Percentiles rank a stretch among this genome's conserved stretches.
These are phyloP conservation scores for Eurypyga helias DNA, from an alignment of 2,113 vertebrate genomes.

Conservation along the genomic window DNA sequence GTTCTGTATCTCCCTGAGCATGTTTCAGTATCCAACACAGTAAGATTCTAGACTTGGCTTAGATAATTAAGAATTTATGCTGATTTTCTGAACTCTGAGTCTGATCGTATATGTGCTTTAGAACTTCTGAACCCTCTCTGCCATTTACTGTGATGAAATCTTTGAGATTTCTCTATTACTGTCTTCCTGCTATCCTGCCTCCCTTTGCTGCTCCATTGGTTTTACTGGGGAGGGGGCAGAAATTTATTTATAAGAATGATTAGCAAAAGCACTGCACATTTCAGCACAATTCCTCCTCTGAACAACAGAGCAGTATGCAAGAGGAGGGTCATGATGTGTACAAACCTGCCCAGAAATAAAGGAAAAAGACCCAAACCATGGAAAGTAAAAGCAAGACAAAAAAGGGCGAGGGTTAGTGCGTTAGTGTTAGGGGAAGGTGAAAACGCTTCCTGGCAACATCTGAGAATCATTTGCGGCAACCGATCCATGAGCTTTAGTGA, in stretches of 20 bases:
- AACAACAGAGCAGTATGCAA: background rate
- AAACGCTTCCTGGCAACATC: slow-evolving; percentile 52
- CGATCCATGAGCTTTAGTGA: background rate
- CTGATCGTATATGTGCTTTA: background rate
- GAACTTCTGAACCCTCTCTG: background rate
- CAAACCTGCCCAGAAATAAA: slow-evolving; percentile 13
- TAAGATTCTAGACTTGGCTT: background rate
- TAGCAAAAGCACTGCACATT: background rate
- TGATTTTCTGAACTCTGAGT: background rate
- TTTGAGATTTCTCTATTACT: background rate
- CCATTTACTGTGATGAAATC: background rate
- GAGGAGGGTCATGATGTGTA: background rate
- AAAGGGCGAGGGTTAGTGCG: background rate
- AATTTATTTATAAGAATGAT: background rate
- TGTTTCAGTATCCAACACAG: background rate
- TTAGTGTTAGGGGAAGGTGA: slow-evolving; percentile 11
- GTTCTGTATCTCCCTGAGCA: background rate
- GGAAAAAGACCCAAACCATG: background rate
- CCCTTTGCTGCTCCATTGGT: background rate
- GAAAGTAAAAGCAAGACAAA: slow-evolving; percentile 43
- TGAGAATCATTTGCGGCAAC: slow-evolving; percentile 54
- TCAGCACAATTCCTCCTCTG: background rate
- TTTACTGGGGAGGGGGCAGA: background rate
- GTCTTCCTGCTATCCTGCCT: background rate
- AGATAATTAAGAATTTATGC: background rate